Evolutionary conservation across 2,113 vertebrate species (phyloP).

Genomic region (Lipotes vexillifer): DNA sequence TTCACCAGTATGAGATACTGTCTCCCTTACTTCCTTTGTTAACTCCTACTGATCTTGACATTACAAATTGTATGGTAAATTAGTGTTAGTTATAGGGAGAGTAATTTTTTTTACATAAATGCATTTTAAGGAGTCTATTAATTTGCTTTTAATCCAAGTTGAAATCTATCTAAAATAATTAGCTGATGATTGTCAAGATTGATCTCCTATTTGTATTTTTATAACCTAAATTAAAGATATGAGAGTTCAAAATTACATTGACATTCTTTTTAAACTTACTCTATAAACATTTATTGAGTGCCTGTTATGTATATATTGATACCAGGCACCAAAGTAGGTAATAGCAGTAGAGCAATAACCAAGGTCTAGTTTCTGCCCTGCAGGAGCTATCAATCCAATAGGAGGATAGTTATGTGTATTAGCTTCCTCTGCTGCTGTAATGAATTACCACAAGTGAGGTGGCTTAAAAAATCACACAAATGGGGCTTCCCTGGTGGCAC

Average conservation of each 20-base stretch:
- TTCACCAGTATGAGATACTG: not conserved
- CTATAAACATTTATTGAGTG: not conserved
- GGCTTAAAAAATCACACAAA: not conserved
- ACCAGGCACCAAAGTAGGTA: not conserved
- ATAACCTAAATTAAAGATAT: not conserved
- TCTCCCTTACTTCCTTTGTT: not conserved
- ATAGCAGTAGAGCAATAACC: not conserved
- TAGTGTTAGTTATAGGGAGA: not conserved
- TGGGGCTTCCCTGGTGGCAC: not conserved
- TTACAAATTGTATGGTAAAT: not conserved
- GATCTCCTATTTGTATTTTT: not conserved
- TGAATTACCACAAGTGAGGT: not conserved
- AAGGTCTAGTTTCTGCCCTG: not conserved
- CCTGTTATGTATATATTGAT: not conserved
- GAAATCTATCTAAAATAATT: constrained; percentile 1
- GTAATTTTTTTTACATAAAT: not conserved
- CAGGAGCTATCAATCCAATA: not conserved
- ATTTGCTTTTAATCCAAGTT: not conserved
- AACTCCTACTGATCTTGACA: not conserved
- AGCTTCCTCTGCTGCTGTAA: not conserved
- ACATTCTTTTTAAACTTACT: not conserved
- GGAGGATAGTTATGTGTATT: not conserved
- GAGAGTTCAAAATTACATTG: not conserved
- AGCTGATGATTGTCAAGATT: not conserved
- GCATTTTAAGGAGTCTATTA: not conserved